Evolutionary conservation across 2,113 vertebrate species (phyloP).

Genomic region (Tyto alba): DNA sequence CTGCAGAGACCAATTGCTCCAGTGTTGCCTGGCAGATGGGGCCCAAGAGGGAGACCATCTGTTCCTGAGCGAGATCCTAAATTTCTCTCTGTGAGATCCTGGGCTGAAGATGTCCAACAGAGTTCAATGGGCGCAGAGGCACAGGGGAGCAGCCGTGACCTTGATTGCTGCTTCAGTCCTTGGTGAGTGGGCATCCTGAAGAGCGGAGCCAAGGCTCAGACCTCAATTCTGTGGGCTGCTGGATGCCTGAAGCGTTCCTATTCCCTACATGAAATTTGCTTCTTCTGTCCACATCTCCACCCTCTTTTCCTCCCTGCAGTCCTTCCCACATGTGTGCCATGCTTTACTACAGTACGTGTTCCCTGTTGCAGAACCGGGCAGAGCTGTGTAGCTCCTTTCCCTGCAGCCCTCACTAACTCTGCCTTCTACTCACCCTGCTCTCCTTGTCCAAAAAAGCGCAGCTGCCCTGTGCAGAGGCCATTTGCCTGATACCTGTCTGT

Average conservation of each 20-base stretch:
- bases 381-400: not conserved
- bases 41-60: slow-evolving; percentile 50
- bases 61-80: not conserved
- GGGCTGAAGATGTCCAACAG: not conserved
- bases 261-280: not conserved
- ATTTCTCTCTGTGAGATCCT: not conserved
- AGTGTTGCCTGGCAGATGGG: slow-evolving; percentile 53
- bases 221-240: not conserved
- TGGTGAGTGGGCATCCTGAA: not conserved
- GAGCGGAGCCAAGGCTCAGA: not conserved
- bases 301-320: not conserved
- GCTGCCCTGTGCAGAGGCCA: not conserved
- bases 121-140: not conserved
- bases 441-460: not conserved
- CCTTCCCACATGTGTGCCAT: fast-evolving
- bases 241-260: not conserved
- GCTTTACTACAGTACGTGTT: not conserved
- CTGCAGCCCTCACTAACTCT: not conserved
- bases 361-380: not conserved
- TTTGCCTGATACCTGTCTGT: not conserved
- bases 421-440: not conserved
- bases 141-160: not conserved
- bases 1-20: slow-evolving; percentile 27
- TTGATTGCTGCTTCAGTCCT: not conserved
- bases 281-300: not conserved